Conservation (phyloP, 2,113 vertebrate species). For the Strix uralensis region DNA sequence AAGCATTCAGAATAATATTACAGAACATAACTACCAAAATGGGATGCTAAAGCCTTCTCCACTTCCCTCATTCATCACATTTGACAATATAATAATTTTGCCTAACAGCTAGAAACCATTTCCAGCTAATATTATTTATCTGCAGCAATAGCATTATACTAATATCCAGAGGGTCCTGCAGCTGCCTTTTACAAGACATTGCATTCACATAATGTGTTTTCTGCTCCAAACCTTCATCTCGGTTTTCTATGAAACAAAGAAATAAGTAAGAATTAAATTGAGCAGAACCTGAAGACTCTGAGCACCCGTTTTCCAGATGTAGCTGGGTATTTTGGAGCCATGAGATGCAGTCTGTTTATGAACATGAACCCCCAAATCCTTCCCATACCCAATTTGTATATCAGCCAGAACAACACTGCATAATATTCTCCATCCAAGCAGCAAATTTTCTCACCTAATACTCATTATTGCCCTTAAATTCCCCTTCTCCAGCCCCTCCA, state of each 20-base stretch:
- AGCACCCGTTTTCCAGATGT: background rate
- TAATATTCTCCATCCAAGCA: background rate
- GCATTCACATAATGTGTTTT: background rate
- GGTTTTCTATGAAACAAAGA: background rate
- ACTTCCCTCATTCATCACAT: background rate
- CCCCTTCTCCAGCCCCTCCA: background rate
- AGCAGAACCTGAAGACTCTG: background rate
- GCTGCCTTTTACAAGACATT: background rate
- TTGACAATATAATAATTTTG: background rate
- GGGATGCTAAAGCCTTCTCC: background rate
- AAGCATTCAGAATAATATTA: background rate
- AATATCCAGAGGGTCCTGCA: background rate
- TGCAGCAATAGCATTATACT: background rate
- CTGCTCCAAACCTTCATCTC: background rate
- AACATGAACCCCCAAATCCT: background rate
- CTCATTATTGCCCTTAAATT: background rate
- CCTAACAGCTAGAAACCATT: background rate
- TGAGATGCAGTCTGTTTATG: background rate
- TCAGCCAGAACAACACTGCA: background rate
- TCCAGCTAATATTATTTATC: background rate
- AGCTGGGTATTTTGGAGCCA: background rate
- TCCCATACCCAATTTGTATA: background rate
- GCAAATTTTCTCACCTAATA: background rate
- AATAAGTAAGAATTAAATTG: background rate
- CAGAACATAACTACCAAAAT: background rate